These are phyloP conservation scores for Trichonephila clavipes DNA, from an alignment of 1,140 invertebrate genomes.

Conservation along the genomic window DNA sequence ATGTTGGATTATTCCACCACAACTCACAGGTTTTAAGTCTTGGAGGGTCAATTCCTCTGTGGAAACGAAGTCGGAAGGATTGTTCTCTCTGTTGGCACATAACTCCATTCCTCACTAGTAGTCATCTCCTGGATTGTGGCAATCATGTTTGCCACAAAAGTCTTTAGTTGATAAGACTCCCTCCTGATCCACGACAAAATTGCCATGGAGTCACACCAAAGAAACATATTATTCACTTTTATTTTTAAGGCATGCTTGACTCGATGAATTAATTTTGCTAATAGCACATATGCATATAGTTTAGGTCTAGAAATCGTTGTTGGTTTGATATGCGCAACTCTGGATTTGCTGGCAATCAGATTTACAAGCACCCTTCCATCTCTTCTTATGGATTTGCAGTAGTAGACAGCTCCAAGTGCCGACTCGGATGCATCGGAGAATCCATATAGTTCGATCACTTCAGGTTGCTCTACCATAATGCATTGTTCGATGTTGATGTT, in stretches of 20 bases:
- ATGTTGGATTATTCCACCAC: too few relatives aligned
- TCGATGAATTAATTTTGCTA: too few relatives aligned
- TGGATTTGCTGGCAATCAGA: too few relatives aligned
- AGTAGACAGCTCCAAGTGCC: neutral
- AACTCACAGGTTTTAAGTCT: neutral
- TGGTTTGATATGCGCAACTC: too few relatives aligned
- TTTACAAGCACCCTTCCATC: neutral
- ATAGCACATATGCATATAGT: too few relatives aligned
- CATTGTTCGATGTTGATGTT: neutral
- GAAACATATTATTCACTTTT: neutral
- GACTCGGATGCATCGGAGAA: neutral
- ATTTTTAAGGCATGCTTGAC: neutral
- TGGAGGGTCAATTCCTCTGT: neutral
- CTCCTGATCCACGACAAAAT: neutral
- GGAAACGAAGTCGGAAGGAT: neutral
- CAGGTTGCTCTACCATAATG: neutral
- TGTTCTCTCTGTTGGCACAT: neutral
- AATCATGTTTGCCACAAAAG: neutral
- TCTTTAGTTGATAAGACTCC: neutral
- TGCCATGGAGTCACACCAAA: neutral
- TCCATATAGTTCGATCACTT: too few relatives aligned
- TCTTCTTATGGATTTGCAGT: neutral
- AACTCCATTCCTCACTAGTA: neutral
- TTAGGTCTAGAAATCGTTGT: too few relatives aligned
- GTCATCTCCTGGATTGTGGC: neutral